Evolutionary conservation across 2,888 invertebrate species (phyloP), one percentile per base, ranked within the genome.

Genomic region (Notodromas monacha): DNA sequence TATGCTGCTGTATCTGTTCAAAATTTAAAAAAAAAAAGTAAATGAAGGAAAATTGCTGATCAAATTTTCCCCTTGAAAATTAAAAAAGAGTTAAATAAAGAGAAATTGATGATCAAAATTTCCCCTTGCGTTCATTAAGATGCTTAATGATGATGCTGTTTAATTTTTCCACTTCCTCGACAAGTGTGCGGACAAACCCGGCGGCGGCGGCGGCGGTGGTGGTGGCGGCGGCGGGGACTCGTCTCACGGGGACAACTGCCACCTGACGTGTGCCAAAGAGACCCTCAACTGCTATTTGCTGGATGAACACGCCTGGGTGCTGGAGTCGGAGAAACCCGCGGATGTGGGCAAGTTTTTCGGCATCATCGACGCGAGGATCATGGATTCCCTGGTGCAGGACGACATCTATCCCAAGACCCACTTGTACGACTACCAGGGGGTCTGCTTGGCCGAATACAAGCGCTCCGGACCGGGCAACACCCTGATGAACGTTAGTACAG

Each of bases 261-360:
- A 12, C 27, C 27, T 73, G 43, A 74, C 69, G 2, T 77, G 77
- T 42, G 72, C 70, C 11, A 72, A 72, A 6, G 69, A 70, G 37
- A 72, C 73, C 39, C 52, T 79, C 14, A 77, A 81, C 45, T 86
- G 86, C 47, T 86, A 79, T 45, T 67, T 86, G 16, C 54, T 86
- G 33, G 86, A 86, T 45, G 79, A 84, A 50, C 81, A 77, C 46
- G 86, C 84, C 10, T 86, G 79, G 47, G 69, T 86, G 31, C 68
- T 86, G 31, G 63, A 79, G 26, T 79, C 79, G 1, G 77, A 81
- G 49, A 68, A 69, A 38, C 58, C 61, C 16, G 63, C 70, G 26
- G 73, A 81, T 42, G 76, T 76, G 2, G 84, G 84, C 2, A 62
- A 68, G 42, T 86, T 86, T 51, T 84, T 84, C 43, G 86, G 84